Conservation (phyloP, 2,113 vertebrate species). For the Eulemur macaco region DNA sequence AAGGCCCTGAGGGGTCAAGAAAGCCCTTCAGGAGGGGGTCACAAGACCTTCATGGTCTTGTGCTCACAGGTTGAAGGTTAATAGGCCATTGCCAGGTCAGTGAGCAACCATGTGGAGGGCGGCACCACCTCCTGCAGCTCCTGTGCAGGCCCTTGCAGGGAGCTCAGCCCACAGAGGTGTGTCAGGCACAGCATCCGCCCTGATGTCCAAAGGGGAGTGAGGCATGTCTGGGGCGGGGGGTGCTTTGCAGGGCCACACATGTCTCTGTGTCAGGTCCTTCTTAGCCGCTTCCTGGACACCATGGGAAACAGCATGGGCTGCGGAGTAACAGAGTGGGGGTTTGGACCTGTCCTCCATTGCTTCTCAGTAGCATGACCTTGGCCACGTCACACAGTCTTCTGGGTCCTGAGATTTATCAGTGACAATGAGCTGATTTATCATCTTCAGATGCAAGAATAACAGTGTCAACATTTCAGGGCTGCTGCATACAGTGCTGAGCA, state of each 20-base stretch:
- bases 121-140: background rate
- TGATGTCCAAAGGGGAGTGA: background rate
- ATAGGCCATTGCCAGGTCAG: background rate
- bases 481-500: background rate
- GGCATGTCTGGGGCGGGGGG: accelerated
- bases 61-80: background rate
- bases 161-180: background rate
- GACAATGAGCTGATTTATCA: background rate
- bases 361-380: background rate
- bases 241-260: accelerated
- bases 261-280: background rate
- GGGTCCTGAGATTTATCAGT: background rate
- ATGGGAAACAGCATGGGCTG: background rate
- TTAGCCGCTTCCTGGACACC: background rate
- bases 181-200: background rate
- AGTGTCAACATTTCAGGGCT: background rate
- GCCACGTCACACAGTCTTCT: background rate
- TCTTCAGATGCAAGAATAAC: background rate
- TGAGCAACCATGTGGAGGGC: background rate
- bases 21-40: background rate
- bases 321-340: background rate
- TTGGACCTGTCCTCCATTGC: background rate
- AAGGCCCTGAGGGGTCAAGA: background rate
- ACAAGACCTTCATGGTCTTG: background rate
- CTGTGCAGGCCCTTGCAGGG: background rate